These are phyloP conservation scores for Sesamia inferens DNA, from an alignment of 2,888 invertebrate genomes.

Conservation along the genomic window DNA sequence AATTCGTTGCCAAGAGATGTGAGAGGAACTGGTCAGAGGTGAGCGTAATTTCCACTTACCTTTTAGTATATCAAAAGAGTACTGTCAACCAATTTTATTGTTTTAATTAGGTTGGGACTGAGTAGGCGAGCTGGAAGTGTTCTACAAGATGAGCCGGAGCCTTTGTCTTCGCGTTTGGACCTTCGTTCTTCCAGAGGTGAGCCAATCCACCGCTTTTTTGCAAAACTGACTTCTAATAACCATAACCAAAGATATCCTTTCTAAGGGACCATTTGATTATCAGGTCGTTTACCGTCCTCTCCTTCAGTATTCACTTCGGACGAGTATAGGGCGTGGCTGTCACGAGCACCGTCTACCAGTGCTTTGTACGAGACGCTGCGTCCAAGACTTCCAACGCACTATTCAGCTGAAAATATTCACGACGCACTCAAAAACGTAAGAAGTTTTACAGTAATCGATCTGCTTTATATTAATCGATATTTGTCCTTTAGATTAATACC, in stretches of 20 bases:
- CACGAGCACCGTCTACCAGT: constrained; percentile 96
- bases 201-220: not conserved
- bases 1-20: constrained; percentile 93
- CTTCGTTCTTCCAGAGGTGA: constrained; percentile 88
- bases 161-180: constrained; percentile 86
- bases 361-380: constrained; percentile 97
- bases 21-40: constrained; percentile 91
- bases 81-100: constrained; percentile 27
- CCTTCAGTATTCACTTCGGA: constrained; percentile 95
- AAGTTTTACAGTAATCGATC: constrained; percentile 21
- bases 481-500: constrained; percentile 14
- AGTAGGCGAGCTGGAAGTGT: constrained; percentile 85
- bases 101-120: constrained; percentile 78
- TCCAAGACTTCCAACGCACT: constrained; percentile 93
- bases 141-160: constrained; percentile 87
- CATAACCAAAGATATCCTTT: not conserved
- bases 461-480: not conserved
- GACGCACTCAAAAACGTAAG: constrained; percentile 95
- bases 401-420: constrained; percentile 97
- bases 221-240: not conserved
- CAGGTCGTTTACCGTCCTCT: constrained; percentile 86
- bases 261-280: constrained; percentile 57
- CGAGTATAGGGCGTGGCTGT: constrained; percentile 98
- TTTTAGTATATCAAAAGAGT: not conserved
- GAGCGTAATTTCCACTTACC: constrained; percentile 55